Evolutionary conservation across 2,797 vertebrate genomes (phyloP).

Genomic region (Mustela erminea): DNA sequence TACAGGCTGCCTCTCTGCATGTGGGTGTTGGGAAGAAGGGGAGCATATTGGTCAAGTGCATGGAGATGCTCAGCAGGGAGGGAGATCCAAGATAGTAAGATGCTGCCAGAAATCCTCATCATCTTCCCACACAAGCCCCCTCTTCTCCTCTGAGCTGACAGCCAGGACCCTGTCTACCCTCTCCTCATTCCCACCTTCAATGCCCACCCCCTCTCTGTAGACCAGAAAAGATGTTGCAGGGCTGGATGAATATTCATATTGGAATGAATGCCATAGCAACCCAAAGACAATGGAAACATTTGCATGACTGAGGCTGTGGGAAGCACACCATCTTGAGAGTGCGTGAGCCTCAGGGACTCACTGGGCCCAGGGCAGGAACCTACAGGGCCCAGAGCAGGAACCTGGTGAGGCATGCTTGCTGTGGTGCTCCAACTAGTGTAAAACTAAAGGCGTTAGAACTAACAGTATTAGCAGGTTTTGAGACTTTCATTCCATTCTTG

Average conservation of each 20-base stretch:
- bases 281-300: neutral
- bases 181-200: neutral
- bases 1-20: neutral
- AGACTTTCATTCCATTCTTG: neutral
- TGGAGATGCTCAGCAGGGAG: slow-evolving; percentile 48
- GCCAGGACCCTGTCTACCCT: neutral
- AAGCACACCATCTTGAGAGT: neutral
- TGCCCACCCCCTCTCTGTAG: neutral
- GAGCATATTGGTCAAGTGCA: neutral
- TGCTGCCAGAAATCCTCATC: neutral
- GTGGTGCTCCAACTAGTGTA: too few species aligned
- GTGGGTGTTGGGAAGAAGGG: neutral
- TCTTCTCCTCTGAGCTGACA: neutral
- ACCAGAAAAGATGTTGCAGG: neutral
- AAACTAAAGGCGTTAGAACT: neutral
- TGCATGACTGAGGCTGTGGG: neutral
- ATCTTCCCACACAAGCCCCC: neutral
- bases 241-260: neutral
- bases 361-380: neutral
- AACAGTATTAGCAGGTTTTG: neutral
- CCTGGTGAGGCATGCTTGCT: neutral
- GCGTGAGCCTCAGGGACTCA: neutral
- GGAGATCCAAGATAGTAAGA: neutral
- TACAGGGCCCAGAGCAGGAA: neutral
- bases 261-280: slow-evolving; percentile 49